Evolutionary conservation across 2,797 vertebrate genomes (phyloP).

Genomic region (Uromys caudimaculatus): DNA sequence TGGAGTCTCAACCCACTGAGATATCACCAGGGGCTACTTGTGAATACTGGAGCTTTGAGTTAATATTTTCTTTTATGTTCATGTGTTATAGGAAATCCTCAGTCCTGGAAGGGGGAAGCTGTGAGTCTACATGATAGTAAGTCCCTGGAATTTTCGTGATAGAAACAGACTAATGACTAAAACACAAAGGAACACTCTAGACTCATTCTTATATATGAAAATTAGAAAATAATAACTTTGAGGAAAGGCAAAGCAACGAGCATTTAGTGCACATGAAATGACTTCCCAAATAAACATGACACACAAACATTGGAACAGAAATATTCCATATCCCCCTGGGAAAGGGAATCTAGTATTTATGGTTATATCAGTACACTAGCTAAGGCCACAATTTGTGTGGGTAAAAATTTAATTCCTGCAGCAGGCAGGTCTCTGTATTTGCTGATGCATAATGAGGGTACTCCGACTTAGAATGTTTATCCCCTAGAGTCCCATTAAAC

Average conservation of each 20-base stretch:
- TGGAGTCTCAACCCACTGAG: background rate
- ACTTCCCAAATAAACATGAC: slow-evolving; percentile 49
- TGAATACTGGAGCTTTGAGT: background rate
- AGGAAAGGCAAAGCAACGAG: background rate
- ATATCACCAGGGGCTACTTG: background rate
- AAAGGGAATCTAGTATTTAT: background rate
- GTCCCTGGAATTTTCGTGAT: slow-evolving; percentile 43
- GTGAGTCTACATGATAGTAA: background rate
- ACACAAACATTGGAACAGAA: background rate
- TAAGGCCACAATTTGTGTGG: slow-evolving; percentile 32
- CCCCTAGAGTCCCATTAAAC: slow-evolving; percentile 81
- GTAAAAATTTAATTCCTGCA: slow-evolving; percentile 65
- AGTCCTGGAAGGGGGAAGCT: background rate
- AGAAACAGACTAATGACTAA: slow-evolving; percentile 46
- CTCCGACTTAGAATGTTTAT: slow-evolving; percentile 79
- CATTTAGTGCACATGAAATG: slow-evolving; percentile 41
- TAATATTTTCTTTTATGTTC: background rate
- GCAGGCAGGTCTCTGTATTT: slow-evolving; percentile 60
- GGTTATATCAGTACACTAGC: background rate
- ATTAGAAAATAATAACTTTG: slow-evolving; percentile 63
- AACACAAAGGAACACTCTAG: slow-evolving; percentile 9
- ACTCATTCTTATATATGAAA: slow-evolving; percentile 27
- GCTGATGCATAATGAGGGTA: slow-evolving; percentile 72
- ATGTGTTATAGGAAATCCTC: background rate
- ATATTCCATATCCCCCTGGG: background rate